Evolutionary conservation across 2,113 vertebrate genomes (phyloP).

Genomic region (Bubalus kerabau): DNA sequence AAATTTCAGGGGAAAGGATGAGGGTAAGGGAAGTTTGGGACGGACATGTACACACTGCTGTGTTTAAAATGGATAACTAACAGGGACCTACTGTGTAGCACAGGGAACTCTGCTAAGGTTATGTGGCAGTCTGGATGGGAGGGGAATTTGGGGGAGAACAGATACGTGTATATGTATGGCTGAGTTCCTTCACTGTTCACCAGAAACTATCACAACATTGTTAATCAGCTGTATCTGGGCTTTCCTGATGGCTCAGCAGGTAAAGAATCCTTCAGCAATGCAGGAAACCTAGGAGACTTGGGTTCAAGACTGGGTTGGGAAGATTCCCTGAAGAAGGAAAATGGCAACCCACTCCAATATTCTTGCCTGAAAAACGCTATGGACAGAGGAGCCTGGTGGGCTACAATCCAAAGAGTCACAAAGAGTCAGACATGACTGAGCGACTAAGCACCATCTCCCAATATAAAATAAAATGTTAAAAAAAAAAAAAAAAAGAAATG

Average conservation of each 20-base stretch:
- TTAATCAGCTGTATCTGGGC: neutral
- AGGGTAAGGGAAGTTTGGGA: neutral
- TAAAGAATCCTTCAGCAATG: neutral
- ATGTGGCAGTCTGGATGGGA: neutral
- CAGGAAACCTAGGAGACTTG: neutral
- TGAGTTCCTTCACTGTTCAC: neutral
- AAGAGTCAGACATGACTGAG: neutral
- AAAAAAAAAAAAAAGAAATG: neutral
- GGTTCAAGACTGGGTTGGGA: neutral
- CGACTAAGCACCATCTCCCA: neutral
- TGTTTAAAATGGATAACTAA: neutral
- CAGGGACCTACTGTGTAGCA: neutral
- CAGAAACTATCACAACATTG: neutral
- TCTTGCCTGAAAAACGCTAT: neutral
- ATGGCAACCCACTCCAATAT: neutral
- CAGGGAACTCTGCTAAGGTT: neutral
- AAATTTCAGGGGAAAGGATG: neutral
- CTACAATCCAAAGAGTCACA: neutral
- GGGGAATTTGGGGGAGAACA: neutral
- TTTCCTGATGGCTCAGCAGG: neutral
- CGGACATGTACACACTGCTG: neutral
- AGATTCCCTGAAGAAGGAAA: neutral
- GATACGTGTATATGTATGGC: neutral
- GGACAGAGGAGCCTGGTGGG: neutral
- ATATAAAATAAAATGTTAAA: neutral